Evolutionary conservation across 2,888 invertebrate genomes (phyloP).

Genomic region (Teleiodes luculella): DNA sequence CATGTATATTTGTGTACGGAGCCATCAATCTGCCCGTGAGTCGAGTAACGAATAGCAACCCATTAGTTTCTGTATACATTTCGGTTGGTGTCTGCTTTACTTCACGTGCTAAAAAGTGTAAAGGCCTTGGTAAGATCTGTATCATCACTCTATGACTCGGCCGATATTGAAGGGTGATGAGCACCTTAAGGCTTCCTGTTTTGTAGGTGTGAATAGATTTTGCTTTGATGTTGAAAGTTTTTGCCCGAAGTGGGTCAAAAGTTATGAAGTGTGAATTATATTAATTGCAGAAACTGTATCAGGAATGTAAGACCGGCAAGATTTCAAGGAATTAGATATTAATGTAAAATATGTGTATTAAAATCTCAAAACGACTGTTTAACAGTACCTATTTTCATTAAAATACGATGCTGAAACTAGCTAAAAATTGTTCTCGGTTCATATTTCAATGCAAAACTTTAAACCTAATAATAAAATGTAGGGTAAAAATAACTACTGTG

Average conservation of each 20-base stretch:
- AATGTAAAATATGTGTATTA: neutral
- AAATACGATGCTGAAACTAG: too few relatives aligned
- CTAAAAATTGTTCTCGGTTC: too few relatives aligned
- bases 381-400: too few relatives aligned
- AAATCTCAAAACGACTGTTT: too few relatives aligned
- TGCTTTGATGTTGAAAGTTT: slow-evolving; percentile 5
- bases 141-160: neutral
- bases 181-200: neutral
- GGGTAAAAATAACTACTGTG: too few relatives aligned
- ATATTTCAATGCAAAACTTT: too few relatives aligned
- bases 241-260: neutral
- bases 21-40: neutral
- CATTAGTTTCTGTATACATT: slow-evolving; percentile 4
- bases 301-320: neutral
- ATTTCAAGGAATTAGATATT: neutral
- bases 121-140: neutral
- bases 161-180: slow-evolving; percentile 1
- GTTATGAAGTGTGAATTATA: neutral
- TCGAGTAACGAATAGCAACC: slow-evolving; percentile 1
- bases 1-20: slow-evolving; percentile 3
- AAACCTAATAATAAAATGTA: too few relatives aligned
- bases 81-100: slow-evolving; percentile 1
- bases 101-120: neutral
- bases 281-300: neutral
- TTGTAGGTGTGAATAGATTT: slow-evolving; percentile 1